Evolutionary conservation across 2,797 vertebrate species (phyloP).

Genomic region (Heteromormyrus szaboi): DNA sequence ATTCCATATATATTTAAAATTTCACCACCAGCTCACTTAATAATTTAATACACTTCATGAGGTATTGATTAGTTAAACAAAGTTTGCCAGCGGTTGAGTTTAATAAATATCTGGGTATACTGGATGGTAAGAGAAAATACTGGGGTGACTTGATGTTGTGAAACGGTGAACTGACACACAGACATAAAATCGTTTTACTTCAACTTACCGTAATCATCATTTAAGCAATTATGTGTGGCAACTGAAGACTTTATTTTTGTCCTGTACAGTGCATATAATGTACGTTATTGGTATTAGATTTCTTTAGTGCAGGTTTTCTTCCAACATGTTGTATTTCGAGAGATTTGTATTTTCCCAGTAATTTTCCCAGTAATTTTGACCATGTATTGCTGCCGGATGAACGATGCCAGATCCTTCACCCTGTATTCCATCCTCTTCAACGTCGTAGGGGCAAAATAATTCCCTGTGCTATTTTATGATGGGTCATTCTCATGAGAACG

Average conservation of each 20-base stretch:
- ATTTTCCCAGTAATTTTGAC: neutral
- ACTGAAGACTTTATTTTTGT: neutral
- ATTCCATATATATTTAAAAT: neutral
- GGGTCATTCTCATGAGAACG: conserved; percentile 8
- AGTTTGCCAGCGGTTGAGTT: neutral
- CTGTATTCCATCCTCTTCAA: neutral
- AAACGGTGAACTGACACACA: neutral
- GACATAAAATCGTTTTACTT: neutral
- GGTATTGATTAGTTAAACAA: neutral
- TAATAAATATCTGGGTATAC: neutral
- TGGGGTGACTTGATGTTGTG: neutral
- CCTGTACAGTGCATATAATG: neutral
- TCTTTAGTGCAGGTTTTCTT: neutral
- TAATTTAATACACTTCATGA: neutral
- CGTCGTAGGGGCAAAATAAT: neutral
- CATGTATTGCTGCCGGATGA: neutral
- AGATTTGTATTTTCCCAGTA: neutral
- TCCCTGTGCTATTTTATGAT: neutral
- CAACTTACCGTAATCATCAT: neutral
- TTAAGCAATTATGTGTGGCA: neutral
- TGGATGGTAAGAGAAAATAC: neutral
- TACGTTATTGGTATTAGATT: neutral
- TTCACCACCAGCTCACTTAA: neutral
- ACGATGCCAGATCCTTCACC: neutral
- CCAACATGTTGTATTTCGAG: neutral